Percentiles rank a stretch among this genome's conserved stretches.
These are phyloP conservation scores for Lepus americanus DNA, from an alignment of 2,113 vertebrate species.

Conservation along the genomic window DNA sequence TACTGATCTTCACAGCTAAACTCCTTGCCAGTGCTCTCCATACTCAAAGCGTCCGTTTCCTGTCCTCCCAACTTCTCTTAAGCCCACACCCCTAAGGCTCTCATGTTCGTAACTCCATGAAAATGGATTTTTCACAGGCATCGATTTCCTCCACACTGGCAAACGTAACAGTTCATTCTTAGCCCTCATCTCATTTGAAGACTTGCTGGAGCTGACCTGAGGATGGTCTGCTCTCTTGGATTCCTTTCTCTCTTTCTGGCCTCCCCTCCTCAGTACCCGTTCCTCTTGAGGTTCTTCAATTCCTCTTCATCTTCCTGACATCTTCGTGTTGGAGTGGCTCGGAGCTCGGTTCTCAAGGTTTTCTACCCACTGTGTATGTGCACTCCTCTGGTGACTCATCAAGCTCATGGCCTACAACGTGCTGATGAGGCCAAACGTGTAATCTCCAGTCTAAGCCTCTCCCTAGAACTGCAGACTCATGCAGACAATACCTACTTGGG, in stretches of 20 bases:
- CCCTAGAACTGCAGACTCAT: neutral
- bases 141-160: neutral
- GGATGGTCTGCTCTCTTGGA: neutral
- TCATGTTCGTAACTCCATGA: neutral
- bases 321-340: neutral
- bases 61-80: neutral
- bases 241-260: neutral
- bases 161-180: neutral
- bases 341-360: neutral
- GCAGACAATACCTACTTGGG: neutral
- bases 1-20: neutral
- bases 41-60: neutral
- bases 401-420: neutral
- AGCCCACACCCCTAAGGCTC: neutral
- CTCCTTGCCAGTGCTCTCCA: neutral
- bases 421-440: neutral
- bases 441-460: neutral
- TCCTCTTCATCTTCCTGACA: neutral
- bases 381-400: neutral
- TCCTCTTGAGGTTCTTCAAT: neutral
- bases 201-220: neutral
- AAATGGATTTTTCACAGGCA: neutral
- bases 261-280: neutral
- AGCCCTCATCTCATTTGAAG: neutral
- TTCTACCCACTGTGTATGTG: neutral